Evolutionary conservation across 2,797 vertebrate genomes (phyloP).

Genomic region (Erpetoichthys calabaricus): DNA sequence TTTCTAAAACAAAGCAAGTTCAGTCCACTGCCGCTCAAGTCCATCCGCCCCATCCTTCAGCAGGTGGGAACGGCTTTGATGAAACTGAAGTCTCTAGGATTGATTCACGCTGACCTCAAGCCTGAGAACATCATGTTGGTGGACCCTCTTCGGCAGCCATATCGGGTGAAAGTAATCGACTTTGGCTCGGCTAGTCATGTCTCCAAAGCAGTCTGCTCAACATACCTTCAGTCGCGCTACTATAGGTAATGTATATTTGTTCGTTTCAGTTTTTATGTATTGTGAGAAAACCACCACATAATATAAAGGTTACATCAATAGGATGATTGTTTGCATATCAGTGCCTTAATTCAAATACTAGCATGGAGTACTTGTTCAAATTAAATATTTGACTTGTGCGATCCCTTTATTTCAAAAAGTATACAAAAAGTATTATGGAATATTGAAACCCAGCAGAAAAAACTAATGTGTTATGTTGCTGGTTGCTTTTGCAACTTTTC

Average conservation of each 20-base stretch:
- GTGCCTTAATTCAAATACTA: too few relatives aligned
- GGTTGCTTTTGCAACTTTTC: too few relatives aligned
- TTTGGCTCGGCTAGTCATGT: slow-evolving; percentile 95
- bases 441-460: too few relatives aligned
- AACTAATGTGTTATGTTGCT: too few relatives aligned
- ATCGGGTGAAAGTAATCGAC: slow-evolving; percentile 92
- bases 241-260: slow-evolving; percentile 61
- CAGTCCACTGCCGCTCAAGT: slow-evolving; percentile 88
- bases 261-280: not conserved
- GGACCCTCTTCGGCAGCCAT: slow-evolving; percentile 84
- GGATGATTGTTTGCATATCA: too few relatives aligned
- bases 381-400: too few relatives aligned
- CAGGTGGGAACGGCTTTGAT: slow-evolving; percentile 90
- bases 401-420: too few relatives aligned
- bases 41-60: slow-evolving; percentile 88
- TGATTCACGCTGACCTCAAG: slow-evolving; percentile 93
- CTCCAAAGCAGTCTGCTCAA: slow-evolving; percentile 92
- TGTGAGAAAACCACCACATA: too few relatives aligned
- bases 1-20: slow-evolving; percentile 98
- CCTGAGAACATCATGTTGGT: slow-evolving; percentile 97
- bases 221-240: slow-evolving; percentile 92
- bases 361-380: too few relatives aligned
- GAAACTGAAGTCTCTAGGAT: slow-evolving; percentile 89
- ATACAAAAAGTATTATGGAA: too few relatives aligned
- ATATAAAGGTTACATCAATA: too few relatives aligned